Conservation (phyloP, 1,140 invertebrate genomes). For the Branchinecta lynchi region DNA sequence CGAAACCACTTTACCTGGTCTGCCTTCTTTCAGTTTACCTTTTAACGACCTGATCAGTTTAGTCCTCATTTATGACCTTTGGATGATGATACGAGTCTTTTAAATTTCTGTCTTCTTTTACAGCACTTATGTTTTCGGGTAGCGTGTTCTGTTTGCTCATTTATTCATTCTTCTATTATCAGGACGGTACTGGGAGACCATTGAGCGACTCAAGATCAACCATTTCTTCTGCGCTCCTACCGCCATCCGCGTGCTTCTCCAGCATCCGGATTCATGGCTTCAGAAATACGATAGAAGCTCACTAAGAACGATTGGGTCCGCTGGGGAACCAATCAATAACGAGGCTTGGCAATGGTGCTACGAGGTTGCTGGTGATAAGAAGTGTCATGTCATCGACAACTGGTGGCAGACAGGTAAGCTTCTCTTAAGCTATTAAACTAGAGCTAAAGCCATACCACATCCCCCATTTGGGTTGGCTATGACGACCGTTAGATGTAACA, state of each 20-base stretch:
- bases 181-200: slow-evolving; percentile 73
- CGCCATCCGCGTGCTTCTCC: slow-evolving; percentile 90
- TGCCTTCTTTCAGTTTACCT: no score
- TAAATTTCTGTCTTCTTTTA: no score
- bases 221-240: slow-evolving; percentile 99
- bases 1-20: no score
- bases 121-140: no score
- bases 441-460: no score
- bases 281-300: slow-evolving; percentile 42
- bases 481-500: no score
- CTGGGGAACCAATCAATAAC: slow-evolving; percentile 93
- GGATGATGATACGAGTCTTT: no score
- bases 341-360: slow-evolving; percentile 98
- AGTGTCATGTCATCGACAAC: slow-evolving; percentile 39
- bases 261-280: slow-evolving; percentile 32
- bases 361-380: slow-evolving; percentile 58
- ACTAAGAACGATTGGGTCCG: slow-evolving; percentile 74
- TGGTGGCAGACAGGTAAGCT: slow-evolving; percentile 36
- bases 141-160: not conserved
- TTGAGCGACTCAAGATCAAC: slow-evolving; percentile 85
- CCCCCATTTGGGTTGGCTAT: no score
- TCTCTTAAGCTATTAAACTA: no score
- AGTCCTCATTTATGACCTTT: no score
- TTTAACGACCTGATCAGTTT: no score
- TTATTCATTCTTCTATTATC: not conserved